phyloP scores from a whole-genome alignment of 2,113 vertebrate species.

The Pollachius pollachius region DNA sequence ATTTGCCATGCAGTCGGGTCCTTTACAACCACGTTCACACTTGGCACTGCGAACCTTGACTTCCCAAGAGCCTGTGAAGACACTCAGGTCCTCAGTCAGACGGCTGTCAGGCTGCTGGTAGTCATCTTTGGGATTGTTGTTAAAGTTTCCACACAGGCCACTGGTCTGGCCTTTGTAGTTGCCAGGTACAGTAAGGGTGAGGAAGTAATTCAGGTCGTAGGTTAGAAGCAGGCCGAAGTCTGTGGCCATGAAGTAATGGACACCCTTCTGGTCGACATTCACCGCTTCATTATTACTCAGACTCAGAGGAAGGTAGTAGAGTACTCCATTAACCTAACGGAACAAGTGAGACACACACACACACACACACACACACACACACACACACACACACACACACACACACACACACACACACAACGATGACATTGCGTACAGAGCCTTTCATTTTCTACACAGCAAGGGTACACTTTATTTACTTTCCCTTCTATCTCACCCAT shows the following conservation, averaged over 20 bases:
- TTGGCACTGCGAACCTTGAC: conserved; percentile 41
- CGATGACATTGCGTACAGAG: not conserved
- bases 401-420: too few relatives aligned
- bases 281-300: conserved; percentile 50
- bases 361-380: too few relatives aligned
- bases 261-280: conserved; percentile 42
- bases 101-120: conserved; percentile 37
- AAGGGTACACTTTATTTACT: not conserved
- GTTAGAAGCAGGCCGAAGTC: conserved; percentile 62
- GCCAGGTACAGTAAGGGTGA: conserved; percentile 61
- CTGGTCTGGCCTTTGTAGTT: conserved; percentile 62
- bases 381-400: too few relatives aligned
- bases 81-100: conserved; percentile 28
- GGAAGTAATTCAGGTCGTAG: conserved; percentile 62
- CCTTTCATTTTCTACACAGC: not conserved
- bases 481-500: not conserved
- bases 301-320: conserved; percentile 56
- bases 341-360: too few relatives aligned
- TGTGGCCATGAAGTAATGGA: conserved; percentile 44
- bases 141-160: conserved; percentile 74
- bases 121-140: conserved; percentile 55
- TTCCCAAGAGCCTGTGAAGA: conserved; percentile 62
- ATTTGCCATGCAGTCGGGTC: conserved; percentile 15
- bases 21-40: conserved; percentile 60
- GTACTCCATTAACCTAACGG: too few relatives aligned